phyloP scores from a whole-genome alignment of 2,797 vertebrate genomes.

The Selene dorsalis region DNA sequence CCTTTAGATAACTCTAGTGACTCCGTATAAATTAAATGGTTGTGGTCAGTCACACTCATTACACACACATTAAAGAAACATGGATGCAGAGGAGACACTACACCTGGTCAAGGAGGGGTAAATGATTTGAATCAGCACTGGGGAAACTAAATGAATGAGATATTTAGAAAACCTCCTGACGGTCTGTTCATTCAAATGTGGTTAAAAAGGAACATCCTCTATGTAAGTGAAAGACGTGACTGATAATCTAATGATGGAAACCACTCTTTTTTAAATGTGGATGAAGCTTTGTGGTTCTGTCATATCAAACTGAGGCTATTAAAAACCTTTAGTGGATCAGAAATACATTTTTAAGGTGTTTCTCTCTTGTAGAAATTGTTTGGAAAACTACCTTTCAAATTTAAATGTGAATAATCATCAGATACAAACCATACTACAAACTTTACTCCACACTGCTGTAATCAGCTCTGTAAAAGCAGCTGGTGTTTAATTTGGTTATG shows the following conservation, averaged over 20 bases:
- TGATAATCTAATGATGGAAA: background rate
- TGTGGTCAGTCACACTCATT: background rate
- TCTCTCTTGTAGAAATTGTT: too few species aligned
- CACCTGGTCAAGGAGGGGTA: background rate
- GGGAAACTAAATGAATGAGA: background rate
- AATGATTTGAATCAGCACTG: background rate
- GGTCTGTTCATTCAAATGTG: background rate
- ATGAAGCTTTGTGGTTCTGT: background rate
- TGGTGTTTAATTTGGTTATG: constrained; percentile 46
- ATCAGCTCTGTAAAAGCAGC: constrained; percentile 16
- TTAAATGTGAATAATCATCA: background rate
- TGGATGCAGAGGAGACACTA: background rate
- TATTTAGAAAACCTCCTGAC: background rate
- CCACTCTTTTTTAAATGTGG: background rate
- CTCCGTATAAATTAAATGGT: background rate
- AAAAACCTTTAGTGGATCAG: background rate
- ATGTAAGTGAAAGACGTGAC: background rate
- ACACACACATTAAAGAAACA: too few species aligned
- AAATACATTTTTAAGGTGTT: background rate
- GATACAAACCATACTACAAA: background rate
- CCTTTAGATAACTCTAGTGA: background rate
- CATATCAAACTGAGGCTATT: background rate
- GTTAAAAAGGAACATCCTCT: background rate
- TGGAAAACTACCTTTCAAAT: too few species aligned
- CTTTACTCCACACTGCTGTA: background rate